Percentiles rank a stretch among this genome's conserved stretches.
Conservation (phyloP, 1,140 invertebrate species). For the Galendromus occidentalis region DNA sequence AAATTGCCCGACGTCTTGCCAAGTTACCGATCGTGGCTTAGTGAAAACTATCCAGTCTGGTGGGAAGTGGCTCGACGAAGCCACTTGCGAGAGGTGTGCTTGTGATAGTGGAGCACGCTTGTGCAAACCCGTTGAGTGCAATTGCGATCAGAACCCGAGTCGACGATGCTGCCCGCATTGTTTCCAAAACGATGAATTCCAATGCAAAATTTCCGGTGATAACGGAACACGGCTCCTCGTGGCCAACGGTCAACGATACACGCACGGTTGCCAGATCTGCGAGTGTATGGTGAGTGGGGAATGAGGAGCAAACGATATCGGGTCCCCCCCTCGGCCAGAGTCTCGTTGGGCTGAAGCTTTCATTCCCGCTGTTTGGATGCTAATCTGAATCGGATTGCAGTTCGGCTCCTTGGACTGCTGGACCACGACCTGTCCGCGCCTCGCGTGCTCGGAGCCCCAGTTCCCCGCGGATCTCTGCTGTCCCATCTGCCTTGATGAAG, state of each 20-base stretch:
- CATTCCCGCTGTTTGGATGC: neutral
- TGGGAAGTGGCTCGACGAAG: neutral
- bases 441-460: neutral
- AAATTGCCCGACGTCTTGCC: neutral
- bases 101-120: neutral
- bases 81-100: neutral
- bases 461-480: slow-evolving; percentile 1
- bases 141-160: neutral
- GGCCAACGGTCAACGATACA: slow-evolving; percentile 3
- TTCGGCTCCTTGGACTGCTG: neutral
- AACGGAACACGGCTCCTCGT: neutral
- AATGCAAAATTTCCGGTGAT: neutral
- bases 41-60: neutral
- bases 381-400: neutral
- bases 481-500: neutral
- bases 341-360: neutral
- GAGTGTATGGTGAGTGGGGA: neutral
- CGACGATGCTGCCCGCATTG: neutral
- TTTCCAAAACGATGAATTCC: neutral
- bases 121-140: neutral
- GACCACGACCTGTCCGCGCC: neutral
- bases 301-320: neutral
- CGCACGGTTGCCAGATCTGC: neutral
- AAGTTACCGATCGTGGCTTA: neutral
- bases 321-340: neutral